Base-by-base conservation (phyloP, 1,140 invertebrate genomes). In the Dufourea novaeangliae region DNA sequence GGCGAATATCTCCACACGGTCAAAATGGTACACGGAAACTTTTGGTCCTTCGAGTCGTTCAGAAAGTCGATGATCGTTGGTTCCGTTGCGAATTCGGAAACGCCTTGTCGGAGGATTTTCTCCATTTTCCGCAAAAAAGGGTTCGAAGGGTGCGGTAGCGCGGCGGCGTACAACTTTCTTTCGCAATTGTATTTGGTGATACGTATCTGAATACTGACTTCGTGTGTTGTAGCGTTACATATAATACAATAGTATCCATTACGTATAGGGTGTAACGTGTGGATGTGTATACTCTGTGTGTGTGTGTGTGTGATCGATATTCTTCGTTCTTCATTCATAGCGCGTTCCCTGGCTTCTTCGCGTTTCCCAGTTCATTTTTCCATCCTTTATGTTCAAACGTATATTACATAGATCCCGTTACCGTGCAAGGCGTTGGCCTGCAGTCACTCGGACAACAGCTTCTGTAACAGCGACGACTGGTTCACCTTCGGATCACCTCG, bases 371-470 rank as follows among this genome's bases (percentile, higher is more conserved):
- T 37, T 37, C 34, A 7, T 50, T 46, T 46, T 46, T 50, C n/a
- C n/a, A n/a, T 44, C 20, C 29, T 41, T 39, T 59, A 77, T 56
- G 62, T 73, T 87, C 80, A 90, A 89, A 90, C 86, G 86, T 90
- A 92, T 91, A 88, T 92, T 92, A 92, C 89, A 91, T 87, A 86
- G 81, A 91, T 88, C 83, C 85, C 81, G 79, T 90, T 89, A 89
- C 78, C 84, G 82, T 85, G 83, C 78, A 87, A 86, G 78, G 83
- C 73, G 78, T 86, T 85, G 86, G 85, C 87, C 88, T 87, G 88
- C 89, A 91, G 93, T 95, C 95, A 96, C 94, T 96, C 95, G 82
- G 95, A 96, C 87, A 96, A 92, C 88, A 96, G 93, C 91, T 96
- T 96, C 93, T 96, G 95, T 86, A 96, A 93, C 89, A 96, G 92